Evolutionary conservation across 1,140 invertebrate genomes (phyloP), one percentile per base, ranked within the genome.

Genomic region (Aporrectodea caliginosa): DNA sequence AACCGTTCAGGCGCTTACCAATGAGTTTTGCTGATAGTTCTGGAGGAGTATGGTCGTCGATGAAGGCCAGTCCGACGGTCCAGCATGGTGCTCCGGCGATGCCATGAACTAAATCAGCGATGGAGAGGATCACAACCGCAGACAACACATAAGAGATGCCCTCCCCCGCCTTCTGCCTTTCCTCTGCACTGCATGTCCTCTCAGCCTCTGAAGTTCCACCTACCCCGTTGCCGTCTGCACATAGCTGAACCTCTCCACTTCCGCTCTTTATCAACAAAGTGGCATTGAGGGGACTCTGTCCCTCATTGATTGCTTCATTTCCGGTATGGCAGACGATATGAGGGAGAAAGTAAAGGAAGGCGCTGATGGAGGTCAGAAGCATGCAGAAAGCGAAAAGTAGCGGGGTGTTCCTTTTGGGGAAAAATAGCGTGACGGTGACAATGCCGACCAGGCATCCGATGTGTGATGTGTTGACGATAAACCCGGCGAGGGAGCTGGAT

Each of bases 291-390:
- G n/a, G n/a, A n/a, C n/a, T n/a, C n/a, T n/a, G n/a, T n/a, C n/a
- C n/a, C n/a, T n/a, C 30, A 22, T 58, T 22, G 43, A 58, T 58
- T 6, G 6, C 43, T 6, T 58, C 70, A 12, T 72, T 35, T 14
- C 73, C 73, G n/a, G 27, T 12, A 1, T 92, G 92, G 81, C 92
- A 93, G 68, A 93, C 88, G 69, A 92, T 89, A 81, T 93, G 92
- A 0, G 93, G 93, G 69, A 92, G 82, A 0, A 90, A 90, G 34
- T 92, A 85, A 0, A 93, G 89, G 74, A 92, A 90, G 80, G 92
- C 92, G 2, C 91, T 92, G 0, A 84, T 12, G 0, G 85, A 83
- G 16, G 85, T 84, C 77, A 91, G 80, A 0, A 86, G 16, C 22
- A 85, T 83, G 30, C 84, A 84, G 1, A 27, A 22, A 22, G 78